A percentile compares a stretch with the other conserved stretches of the same genome.
Conservation (phyloP, 2,113 vertebrate species). For the Lophura nycthemera region DNA sequence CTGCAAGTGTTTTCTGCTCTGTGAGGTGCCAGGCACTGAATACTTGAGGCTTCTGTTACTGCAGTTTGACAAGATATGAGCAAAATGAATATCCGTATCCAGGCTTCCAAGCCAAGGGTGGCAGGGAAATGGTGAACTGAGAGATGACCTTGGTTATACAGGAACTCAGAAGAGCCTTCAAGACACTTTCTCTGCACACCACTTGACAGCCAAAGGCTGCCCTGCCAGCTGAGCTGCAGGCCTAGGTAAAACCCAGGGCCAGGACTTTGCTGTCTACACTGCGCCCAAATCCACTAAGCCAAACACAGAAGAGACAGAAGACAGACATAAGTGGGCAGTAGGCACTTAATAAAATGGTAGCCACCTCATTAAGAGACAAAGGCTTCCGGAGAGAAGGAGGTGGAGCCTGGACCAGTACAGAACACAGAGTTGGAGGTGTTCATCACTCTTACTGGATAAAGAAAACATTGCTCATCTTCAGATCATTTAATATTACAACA, state of each 20-base stretch:
- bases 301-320: not conserved
- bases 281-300: too few relatives aligned
- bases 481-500: not conserved
- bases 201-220: not conserved
- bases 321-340: not conserved
- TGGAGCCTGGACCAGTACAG: not conserved
- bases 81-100: not conserved
- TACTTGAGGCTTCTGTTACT: not conserved
- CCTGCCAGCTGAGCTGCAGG: not conserved
- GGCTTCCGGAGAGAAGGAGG: not conserved
- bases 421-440: not conserved
- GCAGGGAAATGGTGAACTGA: not conserved
- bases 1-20: not conserved
- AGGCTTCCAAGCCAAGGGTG: not conserved
- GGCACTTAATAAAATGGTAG: not conserved
- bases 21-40: fast-evolving
- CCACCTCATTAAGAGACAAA: not conserved
- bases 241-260: not conserved
- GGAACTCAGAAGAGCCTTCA: not conserved
- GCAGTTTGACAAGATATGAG: not conserved
- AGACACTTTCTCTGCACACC: not conserved
- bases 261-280: not conserved
- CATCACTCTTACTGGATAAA: not conserved
- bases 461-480: not conserved
- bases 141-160: fast-evolving